These are phyloP conservation scores for Drymodes brunneopygia DNA, from an alignment of 2,113 vertebrate species.

Conservation along the genomic window DNA sequence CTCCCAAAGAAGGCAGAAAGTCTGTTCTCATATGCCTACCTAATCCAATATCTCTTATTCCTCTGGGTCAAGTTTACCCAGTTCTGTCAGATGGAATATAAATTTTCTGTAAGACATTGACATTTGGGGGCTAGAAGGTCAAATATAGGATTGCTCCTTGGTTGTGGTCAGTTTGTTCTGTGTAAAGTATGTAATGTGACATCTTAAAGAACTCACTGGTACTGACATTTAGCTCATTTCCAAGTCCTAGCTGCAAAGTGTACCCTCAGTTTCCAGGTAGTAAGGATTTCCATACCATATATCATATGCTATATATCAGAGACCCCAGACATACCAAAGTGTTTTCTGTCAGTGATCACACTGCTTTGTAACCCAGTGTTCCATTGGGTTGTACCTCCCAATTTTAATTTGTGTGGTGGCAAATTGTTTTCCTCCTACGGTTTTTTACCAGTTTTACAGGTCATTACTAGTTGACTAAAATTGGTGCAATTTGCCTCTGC, in stretches of 20 bases:
- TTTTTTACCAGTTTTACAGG: slow-evolving; percentile 34
- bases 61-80: background rate
- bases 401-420: background rate
- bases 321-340: background rate
- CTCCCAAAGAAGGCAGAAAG: background rate
- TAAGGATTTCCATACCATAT: background rate
- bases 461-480: slow-evolving; percentile 42
- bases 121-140: background rate
- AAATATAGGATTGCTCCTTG: background rate
- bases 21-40: background rate
- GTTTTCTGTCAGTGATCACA: background rate
- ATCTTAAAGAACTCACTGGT: background rate
- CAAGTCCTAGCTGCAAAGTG: background rate
- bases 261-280: background rate
- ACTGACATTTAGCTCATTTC: background rate
- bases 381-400: background rate
- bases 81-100: background rate
- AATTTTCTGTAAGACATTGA: background rate
- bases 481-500: slow-evolving; percentile 9
- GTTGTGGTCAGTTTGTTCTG: background rate
- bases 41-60: background rate
- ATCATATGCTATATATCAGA: no score
- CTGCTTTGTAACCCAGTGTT: background rate
- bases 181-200: background rate
- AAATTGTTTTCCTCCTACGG: slow-evolving; percentile 34